phyloP scores from a whole-genome alignment of 1,140 invertebrate genomes.

The Lethrus apterus region DNA sequence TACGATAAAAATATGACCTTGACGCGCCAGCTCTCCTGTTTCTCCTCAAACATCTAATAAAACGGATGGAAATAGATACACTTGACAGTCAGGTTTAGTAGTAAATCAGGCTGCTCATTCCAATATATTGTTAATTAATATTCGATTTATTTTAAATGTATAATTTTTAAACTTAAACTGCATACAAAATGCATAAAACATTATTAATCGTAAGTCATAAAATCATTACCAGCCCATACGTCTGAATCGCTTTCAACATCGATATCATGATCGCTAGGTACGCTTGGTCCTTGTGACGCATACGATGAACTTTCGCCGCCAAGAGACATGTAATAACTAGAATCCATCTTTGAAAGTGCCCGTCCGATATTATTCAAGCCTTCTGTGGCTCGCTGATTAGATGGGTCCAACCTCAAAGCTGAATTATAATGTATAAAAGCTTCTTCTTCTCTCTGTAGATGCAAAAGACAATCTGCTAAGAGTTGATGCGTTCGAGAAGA shows the following conservation, averaged over 20 bases:
- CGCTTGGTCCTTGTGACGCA: constrained; percentile 28
- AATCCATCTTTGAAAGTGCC: constrained; percentile 48
- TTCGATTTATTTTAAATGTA: too few relatives aligned
- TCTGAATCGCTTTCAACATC: constrained; percentile 35
- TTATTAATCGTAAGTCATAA: constrained; percentile 26
- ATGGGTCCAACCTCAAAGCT: constrained; percentile 57
- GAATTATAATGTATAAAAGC: constrained; percentile 64
- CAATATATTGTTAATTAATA: too few relatives aligned
- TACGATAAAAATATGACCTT: too few relatives aligned
- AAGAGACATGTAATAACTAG: constrained; percentile 47
- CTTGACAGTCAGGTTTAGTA: too few relatives aligned
- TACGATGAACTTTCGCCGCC: constrained; percentile 29
- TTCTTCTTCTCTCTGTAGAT: constrained; percentile 55
- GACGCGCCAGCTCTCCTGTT: too few relatives aligned
- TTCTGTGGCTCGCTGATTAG: constrained; percentile 59
- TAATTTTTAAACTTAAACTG: too few relatives aligned
- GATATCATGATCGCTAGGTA: constrained; percentile 29
- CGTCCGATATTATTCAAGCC: constrained; percentile 59
- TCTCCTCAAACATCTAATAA: too few relatives aligned
- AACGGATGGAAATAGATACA: too few relatives aligned
- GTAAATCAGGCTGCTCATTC: too few relatives aligned
- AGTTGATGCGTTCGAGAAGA: constrained; percentile 62
- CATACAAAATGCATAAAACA: too few relatives aligned
- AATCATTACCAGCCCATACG: constrained; percentile 28
- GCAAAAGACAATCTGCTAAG: constrained; percentile 55